Evolutionary conservation across 1,140 invertebrate species (phyloP).

Genomic region (Hylyphantes graminicola): DNA sequence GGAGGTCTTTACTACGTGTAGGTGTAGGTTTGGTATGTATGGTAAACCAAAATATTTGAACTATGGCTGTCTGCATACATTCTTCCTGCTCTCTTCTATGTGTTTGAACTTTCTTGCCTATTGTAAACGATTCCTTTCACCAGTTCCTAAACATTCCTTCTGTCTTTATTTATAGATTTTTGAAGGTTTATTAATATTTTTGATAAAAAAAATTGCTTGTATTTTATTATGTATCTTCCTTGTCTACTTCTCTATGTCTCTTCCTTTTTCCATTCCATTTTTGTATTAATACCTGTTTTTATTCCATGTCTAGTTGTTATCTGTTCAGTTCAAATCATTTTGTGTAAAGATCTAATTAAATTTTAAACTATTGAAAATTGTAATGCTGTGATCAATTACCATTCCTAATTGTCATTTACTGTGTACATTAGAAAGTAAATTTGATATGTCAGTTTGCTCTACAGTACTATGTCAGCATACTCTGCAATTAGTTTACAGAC

Average conservation of each 20-base stretch:
- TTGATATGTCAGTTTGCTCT: too few relatives aligned
- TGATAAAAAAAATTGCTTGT: not conserved
- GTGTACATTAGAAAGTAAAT: too few relatives aligned
- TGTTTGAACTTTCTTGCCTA: not conserved
- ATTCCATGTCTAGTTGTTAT: not conserved
- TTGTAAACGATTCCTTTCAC: not conserved
- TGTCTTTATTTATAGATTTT: not conserved
- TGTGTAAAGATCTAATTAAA: not conserved
- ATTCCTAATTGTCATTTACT: too few relatives aligned
- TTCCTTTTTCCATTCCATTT: not conserved
- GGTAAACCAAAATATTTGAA: not conserved
- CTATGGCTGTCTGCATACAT: not conserved
- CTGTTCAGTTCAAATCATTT: not conserved
- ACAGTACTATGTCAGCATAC: too few relatives aligned
- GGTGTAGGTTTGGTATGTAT: constrained; percentile 18
- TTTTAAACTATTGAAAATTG: too few relatives aligned
- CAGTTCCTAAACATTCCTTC: not conserved
- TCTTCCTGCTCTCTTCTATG: not conserved
- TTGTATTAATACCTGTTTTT: not conserved
- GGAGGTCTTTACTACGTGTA: not conserved
- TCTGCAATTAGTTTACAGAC: too few relatives aligned
- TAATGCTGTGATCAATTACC: too few relatives aligned
- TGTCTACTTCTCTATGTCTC: not conserved
- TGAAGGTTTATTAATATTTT: not conserved
- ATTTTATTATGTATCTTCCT: not conserved